A percentile compares a stretch with the other conserved stretches of the same genome.
These are phyloP conservation scores for Echinometra lucunter DNA, from an alignment of 53 echinoderm and acorn worm species.

Conservation along the genomic window DNA sequence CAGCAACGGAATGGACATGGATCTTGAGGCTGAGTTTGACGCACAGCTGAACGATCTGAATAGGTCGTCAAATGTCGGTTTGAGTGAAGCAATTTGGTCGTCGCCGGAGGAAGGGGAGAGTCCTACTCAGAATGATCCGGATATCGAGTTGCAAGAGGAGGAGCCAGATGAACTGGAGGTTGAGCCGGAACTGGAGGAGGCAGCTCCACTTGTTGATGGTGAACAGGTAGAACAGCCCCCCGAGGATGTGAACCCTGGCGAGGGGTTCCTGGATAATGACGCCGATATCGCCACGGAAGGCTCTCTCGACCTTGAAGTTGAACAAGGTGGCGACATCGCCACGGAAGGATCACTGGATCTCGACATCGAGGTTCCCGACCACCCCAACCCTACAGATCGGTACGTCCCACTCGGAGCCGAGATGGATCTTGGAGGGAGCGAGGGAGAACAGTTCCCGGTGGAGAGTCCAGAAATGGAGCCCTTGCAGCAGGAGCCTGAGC, in stretches of 20 bases:
- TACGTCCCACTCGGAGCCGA: slow-evolving; percentile 32
- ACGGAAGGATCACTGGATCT: slow-evolving; percentile 51
- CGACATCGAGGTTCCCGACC: slow-evolving; percentile 45
- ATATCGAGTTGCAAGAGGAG: slow-evolving; percentile 30
- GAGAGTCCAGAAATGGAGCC: slow-evolving; percentile 22
- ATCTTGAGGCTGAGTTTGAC: slow-evolving; percentile 47
- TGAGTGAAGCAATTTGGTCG: slow-evolving; percentile 40
- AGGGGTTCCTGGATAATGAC: slow-evolving; percentile 23
- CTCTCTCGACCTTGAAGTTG: slow-evolving; percentile 49
- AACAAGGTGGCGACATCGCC: slow-evolving; percentile 47
- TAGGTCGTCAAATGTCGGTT: slow-evolving; percentile 1
- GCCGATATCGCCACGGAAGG: slow-evolving; percentile 56
- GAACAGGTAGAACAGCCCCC: neutral
- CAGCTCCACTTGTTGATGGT: neutral
- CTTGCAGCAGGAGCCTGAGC: neutral
- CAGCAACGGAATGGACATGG: slow-evolving; percentile 55
- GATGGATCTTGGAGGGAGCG: slow-evolving; percentile 24
- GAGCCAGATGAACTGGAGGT: neutral
- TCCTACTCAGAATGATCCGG: slow-evolving; percentile 17
- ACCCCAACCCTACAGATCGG: neutral
- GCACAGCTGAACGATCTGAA: slow-evolving; percentile 63
- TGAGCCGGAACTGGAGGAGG: neutral
- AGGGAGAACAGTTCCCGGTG: slow-evolving; percentile 23
- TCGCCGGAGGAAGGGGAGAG: slow-evolving; percentile 9
- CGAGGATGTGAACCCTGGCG: slow-evolving; percentile 35